Evolutionary conservation across 2,113 vertebrate genomes (phyloP).

Genomic region (Vanacampus margaritifer): DNA sequence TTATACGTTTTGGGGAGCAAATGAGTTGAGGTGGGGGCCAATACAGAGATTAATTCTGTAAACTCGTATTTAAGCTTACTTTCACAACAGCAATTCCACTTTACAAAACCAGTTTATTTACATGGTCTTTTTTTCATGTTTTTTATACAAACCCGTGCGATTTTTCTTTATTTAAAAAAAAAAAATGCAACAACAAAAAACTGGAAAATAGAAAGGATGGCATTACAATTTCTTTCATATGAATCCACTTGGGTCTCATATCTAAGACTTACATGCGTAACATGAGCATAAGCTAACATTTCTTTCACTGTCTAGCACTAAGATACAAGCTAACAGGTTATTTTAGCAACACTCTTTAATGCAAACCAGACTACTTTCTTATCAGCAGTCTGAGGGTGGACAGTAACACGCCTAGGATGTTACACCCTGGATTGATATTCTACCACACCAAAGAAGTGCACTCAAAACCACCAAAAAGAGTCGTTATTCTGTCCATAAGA

Average conservation of each 20-base stretch:
- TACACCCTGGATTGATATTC: constrained; percentile 4
- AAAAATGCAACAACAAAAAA: neutral
- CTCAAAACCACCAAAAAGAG: neutral
- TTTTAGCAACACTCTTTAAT: constrained; percentile 1
- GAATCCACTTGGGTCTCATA: constrained; percentile 5
- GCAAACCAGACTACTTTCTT: constrained; percentile 26
- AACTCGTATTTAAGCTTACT: too few relatives aligned
- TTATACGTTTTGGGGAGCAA: too few relatives aligned
- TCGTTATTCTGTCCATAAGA: neutral
- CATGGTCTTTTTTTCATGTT: neutral
- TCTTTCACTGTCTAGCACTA: neutral
- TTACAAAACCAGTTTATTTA: too few relatives aligned
- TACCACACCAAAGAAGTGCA: constrained; percentile 17
- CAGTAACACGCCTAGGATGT: constrained; percentile 26
- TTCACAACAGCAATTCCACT: too few relatives aligned
- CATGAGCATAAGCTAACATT: neutral
- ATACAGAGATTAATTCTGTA: too few relatives aligned
- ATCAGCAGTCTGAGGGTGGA: constrained; percentile 26
- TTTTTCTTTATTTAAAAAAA: too few relatives aligned
- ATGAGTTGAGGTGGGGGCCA: too few relatives aligned
- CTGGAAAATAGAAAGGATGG: constrained; percentile 45
- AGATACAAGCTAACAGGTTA: neutral
- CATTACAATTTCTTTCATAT: constrained; percentile 1
- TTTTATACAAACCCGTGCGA: neutral
- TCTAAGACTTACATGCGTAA: constrained; percentile 1